Conservation (phyloP, 2,113 vertebrate species). For the Mirza zaza region DNA sequence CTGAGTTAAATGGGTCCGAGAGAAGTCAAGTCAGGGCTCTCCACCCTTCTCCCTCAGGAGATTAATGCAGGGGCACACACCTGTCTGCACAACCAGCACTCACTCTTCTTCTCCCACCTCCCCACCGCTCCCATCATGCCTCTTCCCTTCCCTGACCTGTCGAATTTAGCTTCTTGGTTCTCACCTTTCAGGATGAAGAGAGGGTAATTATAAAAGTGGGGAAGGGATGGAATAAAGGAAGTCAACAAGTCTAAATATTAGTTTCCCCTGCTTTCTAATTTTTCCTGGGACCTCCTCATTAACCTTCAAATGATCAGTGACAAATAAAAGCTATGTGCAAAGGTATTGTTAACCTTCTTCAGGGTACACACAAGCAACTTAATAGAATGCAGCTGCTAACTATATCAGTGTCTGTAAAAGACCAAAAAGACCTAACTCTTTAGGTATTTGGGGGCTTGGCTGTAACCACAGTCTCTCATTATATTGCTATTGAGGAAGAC, state of each 20-base stretch:
- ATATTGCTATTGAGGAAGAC: constrained; percentile 35
- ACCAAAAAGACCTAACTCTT: constrained; percentile 33
- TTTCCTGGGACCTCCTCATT: not conserved
- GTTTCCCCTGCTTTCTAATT: not conserved
- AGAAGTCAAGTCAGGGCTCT: not conserved
- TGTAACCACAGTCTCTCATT: not conserved
- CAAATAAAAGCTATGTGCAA: not conserved
- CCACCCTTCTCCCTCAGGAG: not conserved
- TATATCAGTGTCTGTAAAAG: not conserved
- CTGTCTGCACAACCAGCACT: not conserved
- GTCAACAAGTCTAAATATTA: not conserved
- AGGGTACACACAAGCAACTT: not conserved
- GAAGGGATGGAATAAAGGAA: not conserved
- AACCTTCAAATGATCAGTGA: constrained; percentile 13
- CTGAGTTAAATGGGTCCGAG: constrained; percentile 37
- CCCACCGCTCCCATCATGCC: not conserved
- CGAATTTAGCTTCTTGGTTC: not conserved
- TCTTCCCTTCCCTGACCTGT: not conserved
- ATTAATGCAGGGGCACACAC: constrained; percentile 51
- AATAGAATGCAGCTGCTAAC: constrained; percentile 48
- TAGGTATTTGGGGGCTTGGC: constrained; percentile 34
- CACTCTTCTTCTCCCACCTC: not conserved
- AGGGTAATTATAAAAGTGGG: not conserved
- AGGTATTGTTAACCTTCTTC: not conserved
- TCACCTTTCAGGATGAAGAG: not conserved